Base-by-base conservation (phyloP, 2,113 vertebrate species). In the Brachyhypopomus gauderio region DNA sequence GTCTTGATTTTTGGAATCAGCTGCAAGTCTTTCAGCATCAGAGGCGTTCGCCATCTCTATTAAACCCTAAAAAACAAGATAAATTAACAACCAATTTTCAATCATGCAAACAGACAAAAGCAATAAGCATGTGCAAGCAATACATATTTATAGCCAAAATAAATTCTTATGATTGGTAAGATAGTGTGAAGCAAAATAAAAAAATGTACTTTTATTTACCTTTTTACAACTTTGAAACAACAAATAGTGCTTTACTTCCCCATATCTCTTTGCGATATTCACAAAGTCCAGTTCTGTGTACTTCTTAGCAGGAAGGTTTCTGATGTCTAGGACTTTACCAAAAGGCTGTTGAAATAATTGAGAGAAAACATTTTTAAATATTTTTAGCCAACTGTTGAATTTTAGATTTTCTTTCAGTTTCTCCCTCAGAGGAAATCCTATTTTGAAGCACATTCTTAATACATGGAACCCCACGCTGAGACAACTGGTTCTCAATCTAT, bases 21-120 rank as follows among this genome's bases (percentile, higher is more conserved):
- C 20, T 2, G 72, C 85, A 0, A 83, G 85, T 75, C 36, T 85
- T 3, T 63, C 17, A 14, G 90, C 91, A 41, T 91, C 90, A 0
- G 85, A 71, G 0, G 85, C 55, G 0, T 72, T 72, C 0, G 73
- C 86, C 92, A 92, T 92, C 58, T 93, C 88, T 63, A 83, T 27
- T 45, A 83, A 76, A 8, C 72, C 81, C 84, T 41, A n/a, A 74
- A 5, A 80, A 74, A 3, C 34, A 23, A 64, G 22, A 6, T 11
- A 19, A 14, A n/a, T 25, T 41, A 45, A 45, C 34, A 79, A 59
- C 5, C 5, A 25, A 71, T 20, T 59, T 19, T 27, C 45, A 66
- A 41, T 55, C 2, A 14, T n/a, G 45, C 5, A 25, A 0, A 63
- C 41, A 41, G 41, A 5, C 41, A 41, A 5, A 41, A 41, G 41